Evolutionary conservation across 2,113 vertebrate genomes (phyloP), one percentile per base, ranked within the genome.

Genomic region (Collichthys lucidus): DNA sequence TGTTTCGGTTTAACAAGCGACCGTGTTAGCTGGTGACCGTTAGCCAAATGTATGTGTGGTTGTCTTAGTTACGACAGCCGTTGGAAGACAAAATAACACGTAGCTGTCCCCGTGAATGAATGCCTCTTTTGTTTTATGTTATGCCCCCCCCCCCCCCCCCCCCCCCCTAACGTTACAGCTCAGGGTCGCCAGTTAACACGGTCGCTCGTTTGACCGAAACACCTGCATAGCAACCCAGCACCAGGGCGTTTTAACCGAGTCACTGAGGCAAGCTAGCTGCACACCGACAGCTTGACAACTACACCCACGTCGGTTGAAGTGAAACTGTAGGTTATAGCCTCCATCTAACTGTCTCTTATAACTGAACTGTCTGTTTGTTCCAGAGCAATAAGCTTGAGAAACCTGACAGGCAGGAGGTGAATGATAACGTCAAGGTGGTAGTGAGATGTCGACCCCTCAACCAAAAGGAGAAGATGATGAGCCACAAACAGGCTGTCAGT

Each of bases 401-500:
- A 92, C 93, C 88, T 17, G 97, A 98, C 60, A 97, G 91, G 77
- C 86, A 92, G 0, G 98, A 99, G 83, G 96, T 95, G 84, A 97
- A 95, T 4, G 98, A 99, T 74, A 99, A 97, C 62, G 98, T 99
- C 50, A 99, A 98, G 87, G 98, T 99, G 12, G 98, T 99, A 19
- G 98, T 99, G 71, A 93, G 98, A 84, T 99, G 98, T 89, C 96
- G 98, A 56, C 98, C 98, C 0, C 94, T 99, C 56, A 99, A 99
- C 61, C 97, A 98, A 15, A 95, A 98, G 17, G 98, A 99, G 91
- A 98, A 96, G 26, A 89, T 91, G 2, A 97, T 97, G 77, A 95
- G 95, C 80, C 94, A 96, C 94, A 97, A 87, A 44, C 96, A 95
- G 95, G 94, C 97, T 2, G 98, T 99, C 74, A 78, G 29, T 0